A percentile compares a stretch with the other conserved stretches of the same genome.
Conservation (phyloP, 2,888 invertebrate species). For the Drosophila birchii region DNA sequence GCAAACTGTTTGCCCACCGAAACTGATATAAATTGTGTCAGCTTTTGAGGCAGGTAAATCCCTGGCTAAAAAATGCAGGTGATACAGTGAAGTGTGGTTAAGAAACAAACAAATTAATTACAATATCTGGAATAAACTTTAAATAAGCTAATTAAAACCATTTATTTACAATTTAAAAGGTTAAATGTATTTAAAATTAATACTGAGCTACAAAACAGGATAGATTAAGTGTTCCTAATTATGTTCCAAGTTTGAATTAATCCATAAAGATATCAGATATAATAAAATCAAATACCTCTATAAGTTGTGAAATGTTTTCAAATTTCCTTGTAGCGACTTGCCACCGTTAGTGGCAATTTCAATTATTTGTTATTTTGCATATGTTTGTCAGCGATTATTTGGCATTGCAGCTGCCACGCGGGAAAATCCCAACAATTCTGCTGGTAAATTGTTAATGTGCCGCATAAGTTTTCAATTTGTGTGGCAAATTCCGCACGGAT, state of each 20-base stretch:
- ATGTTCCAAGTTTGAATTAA: not conserved
- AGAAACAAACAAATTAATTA: not conserved
- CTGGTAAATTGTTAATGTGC: slow-evolving; percentile 78
- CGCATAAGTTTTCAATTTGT: slow-evolving; percentile 79
- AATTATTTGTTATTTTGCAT: slow-evolving; percentile 60
- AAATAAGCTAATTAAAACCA: not conserved
- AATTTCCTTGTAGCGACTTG: not conserved
- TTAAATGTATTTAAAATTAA: not conserved
- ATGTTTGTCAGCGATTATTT: slow-evolving; percentile 45
- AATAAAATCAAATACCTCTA: not conserved
- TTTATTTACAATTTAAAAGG: not conserved
- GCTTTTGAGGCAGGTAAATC: slow-evolving; percentile 10
- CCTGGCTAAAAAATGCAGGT: not conserved
- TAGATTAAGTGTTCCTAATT: not conserved
- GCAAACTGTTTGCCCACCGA: not conserved
- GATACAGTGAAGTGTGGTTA: not conserved
- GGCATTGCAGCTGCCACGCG: slow-evolving; percentile 60
- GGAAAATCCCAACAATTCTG: slow-evolving; percentile 66
- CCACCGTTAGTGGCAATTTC: slow-evolving; percentile 49
- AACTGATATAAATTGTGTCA: slow-evolving; percentile 12
- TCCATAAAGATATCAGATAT: not conserved
- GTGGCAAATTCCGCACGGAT: slow-evolving; percentile 65
- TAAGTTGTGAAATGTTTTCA: not conserved
- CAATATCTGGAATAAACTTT: not conserved
- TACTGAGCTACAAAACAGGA: not conserved